Conservation (phyloP, 2,888 invertebrate genomes). For the Hesperia comma region DNA sequence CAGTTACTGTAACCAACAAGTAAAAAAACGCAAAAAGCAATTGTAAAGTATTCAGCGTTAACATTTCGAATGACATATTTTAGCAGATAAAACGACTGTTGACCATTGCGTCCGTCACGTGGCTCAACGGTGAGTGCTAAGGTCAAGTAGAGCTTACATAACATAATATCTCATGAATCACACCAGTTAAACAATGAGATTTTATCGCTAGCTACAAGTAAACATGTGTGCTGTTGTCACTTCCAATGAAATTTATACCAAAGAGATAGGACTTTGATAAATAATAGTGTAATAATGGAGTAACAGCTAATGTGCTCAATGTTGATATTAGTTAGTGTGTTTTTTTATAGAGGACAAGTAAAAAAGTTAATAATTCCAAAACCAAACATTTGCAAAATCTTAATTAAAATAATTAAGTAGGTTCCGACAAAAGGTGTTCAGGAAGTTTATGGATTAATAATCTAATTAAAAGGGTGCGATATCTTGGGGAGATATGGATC, state of each 20-base stretch:
- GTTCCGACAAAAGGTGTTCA: too few species aligned
- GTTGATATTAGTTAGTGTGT: too few species aligned
- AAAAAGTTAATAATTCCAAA: too few species aligned
- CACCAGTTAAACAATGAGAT: slow-evolving; percentile 18
- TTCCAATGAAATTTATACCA: slow-evolving; percentile 10
- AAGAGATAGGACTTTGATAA: not conserved
- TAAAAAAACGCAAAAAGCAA: not conserved
- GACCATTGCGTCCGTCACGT: slow-evolving; percentile 20
- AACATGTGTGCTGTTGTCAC: slow-evolving; percentile 7
- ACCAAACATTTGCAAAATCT: too few species aligned
- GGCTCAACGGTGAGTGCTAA: slow-evolving; percentile 6
- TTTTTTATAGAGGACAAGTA: too few species aligned
- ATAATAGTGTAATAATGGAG: too few species aligned
- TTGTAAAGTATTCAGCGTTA: not conserved
- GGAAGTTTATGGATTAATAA: too few species aligned
- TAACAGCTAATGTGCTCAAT: too few species aligned
- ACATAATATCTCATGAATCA: slow-evolving; percentile 18
- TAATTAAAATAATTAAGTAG: too few species aligned
- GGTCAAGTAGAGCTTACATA: slow-evolving; percentile 21
- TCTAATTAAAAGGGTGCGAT: too few species aligned
- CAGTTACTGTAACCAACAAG: not conserved
- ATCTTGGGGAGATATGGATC: too few species aligned
- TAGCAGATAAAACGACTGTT: slow-evolving; percentile 11
- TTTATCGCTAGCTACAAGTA: slow-evolving; percentile 24
- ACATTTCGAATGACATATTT: slow-evolving; percentile 19